These are phyloP conservation scores for Aselliscus stoliczkanus DNA, from an alignment of 2,797 vertebrate genomes.

Conservation along the genomic window DNA sequence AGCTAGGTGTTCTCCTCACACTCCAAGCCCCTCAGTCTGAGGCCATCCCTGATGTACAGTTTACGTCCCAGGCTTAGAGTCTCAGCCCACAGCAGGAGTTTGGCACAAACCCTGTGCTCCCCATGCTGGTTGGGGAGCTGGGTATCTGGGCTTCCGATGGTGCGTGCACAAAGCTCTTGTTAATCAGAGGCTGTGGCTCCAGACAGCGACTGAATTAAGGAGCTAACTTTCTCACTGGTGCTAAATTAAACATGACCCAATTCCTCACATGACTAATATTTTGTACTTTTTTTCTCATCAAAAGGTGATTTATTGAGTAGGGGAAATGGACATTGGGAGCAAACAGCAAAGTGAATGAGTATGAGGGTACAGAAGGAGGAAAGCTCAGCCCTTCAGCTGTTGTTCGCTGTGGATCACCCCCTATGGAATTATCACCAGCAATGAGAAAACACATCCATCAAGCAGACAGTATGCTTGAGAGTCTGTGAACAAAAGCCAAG, in stretches of 20 bases:
- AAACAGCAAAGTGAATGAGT: conserved; percentile 4
- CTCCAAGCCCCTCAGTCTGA: neutral
- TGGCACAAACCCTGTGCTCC: neutral
- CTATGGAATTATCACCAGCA: conserved; percentile 25
- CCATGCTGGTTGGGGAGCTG: neutral
- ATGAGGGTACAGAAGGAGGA: neutral
- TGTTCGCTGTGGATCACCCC: neutral
- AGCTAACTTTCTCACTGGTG: conserved; percentile 16
- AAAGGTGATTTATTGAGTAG: conserved; percentile 43
- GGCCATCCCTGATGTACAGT: neutral
- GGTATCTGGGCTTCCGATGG: neutral
- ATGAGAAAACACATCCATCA: conserved; percentile 48
- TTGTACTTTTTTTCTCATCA: conserved; percentile 52
- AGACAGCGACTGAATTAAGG: conserved; percentile 11
- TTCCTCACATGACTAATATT: conserved; percentile 58
- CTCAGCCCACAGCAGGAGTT: neutral
- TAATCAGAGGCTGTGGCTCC: neutral
- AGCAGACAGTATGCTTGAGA: neutral
- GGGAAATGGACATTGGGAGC: conserved; percentile 8
- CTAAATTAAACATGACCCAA: conserved; percentile 61
- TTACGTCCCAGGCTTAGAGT: neutral
- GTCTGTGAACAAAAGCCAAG: conserved; percentile 37
- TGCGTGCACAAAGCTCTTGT: neutral
- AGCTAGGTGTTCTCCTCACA: neutral
- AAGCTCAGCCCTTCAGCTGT: neutral